Base-by-base conservation (phyloP, 2,797 vertebrate species). In the Sebastes taczanowskii region DNA sequence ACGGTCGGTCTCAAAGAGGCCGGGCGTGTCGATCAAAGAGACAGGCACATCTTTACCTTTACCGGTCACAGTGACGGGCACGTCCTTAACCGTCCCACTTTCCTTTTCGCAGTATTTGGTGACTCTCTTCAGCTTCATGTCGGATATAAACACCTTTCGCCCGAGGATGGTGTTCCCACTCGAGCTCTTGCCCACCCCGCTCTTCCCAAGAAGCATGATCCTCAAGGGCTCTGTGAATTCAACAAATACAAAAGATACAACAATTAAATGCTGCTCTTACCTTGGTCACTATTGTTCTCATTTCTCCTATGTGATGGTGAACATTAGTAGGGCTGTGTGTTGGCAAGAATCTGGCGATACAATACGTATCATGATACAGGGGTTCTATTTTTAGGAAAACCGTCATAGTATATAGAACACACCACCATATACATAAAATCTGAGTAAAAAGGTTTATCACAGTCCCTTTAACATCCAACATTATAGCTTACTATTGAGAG, bases 141-240 rank as follows among this genome's bases (percentile, higher is more conserved):
- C 92, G 0, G 91, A 85, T 3, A 55, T 14, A 22, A 94, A 94
- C 23, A 27, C 74, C 2, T 20, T 3, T 13, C 10, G 72, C 1
- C 90, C 80, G 1, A 93, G 82, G 77, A 95, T 89, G 66, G 91
- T 95, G 90, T 94, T 95, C n/a, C 92, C 92, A 9, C 91, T 88
- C 0, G 91, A 93, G 78, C 93, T 92, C 82, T 93, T 94, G 52
- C 93, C 91, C 8, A 70, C 85, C 1, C 94, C 93, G 3, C 89
- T 86, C 59, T 92, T 92, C 6, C 94, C 94, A 16, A 95, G 64
- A 27, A 94, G 84, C 90, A 94, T 87, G 74, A 94, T 88, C 67
- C 82, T 91, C 68, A 87, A n/a, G 11, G 78, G 63, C 6, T 8
- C 93, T 92, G 87, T 56, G 55, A 73, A 83, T 5, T 1, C 27